phyloP scores from a whole-genome alignment of 1,140 invertebrate species.

The Radopholus similis region DNA sequence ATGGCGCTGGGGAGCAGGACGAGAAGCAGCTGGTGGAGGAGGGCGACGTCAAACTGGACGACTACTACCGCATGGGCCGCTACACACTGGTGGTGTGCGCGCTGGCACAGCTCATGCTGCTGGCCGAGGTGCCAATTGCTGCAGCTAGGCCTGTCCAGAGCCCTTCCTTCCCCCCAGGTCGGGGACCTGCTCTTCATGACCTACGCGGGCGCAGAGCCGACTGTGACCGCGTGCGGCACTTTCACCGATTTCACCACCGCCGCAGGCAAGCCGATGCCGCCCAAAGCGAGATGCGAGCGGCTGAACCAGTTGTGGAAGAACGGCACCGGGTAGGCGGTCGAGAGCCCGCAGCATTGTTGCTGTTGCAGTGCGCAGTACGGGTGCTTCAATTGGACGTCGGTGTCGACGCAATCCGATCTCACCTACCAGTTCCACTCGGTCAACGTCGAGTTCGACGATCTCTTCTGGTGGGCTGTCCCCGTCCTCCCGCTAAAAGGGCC shows the following conservation, averaged over 20 bases:
- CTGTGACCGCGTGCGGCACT: constrained; percentile 24
- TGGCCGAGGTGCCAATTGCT: constrained; percentile 5
- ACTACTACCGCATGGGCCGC: constrained; percentile 12
- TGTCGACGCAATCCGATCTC: background rate
- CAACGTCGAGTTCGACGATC: constrained; percentile 2
- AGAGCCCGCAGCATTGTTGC: too few species aligned
- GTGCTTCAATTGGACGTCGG: constrained; percentile 3
- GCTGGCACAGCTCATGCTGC: constrained; percentile 17
- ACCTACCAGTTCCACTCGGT: constrained; percentile 3
- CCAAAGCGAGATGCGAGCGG: constrained; percentile 25
- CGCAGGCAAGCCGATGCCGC: too few species aligned
- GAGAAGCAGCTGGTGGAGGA: too few species aligned
- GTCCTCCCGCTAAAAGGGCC: background rate
- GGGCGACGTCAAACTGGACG: too few species aligned
- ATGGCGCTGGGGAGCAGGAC: too few species aligned
- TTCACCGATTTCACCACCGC: background rate
- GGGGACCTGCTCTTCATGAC: constrained; percentile 29
- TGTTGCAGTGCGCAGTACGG: constrained; percentile 1
- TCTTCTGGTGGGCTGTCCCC: background rate
- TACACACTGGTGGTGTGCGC: constrained; percentile 18
- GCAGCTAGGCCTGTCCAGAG: background rate
- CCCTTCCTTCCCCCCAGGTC: constrained; percentile 7
- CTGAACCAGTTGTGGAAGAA: background rate
- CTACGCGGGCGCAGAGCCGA: constrained; percentile 29
- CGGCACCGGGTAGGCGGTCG: constrained; percentile 9